Base-by-base conservation (phyloP, 2,113 vertebrate species). In the Antigone vipio region DNA sequence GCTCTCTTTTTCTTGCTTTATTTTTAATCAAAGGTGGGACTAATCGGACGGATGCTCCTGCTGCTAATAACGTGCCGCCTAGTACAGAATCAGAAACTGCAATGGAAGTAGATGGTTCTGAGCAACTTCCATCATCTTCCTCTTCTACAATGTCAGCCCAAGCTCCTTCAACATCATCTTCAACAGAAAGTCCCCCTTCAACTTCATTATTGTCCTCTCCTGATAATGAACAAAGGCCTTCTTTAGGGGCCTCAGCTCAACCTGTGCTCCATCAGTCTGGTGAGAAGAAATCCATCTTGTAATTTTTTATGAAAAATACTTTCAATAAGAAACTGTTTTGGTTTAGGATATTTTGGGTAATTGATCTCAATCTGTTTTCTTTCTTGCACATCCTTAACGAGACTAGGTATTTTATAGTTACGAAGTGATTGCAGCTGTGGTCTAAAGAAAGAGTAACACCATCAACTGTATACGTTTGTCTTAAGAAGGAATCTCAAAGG, bases 201-300 rank as follows among this genome's bases (percentile, higher is more conserved):
- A 96, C 98, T 47, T 98, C 98, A 38, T 90, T 98, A 44, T 94
- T 98, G 13, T 98, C 99, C 44, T 98, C 98, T 77, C 98, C 98
- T 55, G 98, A 98, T 91, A 98, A 95, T 3, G 98, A 99, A 80
- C 98, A 98, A 88, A 98, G 98, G 96, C 97, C 95, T 77, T 85
- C 98, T 52, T 82, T 62, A 24, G 97, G 98, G 84, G 97, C 97
- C 23, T 96, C 98, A 38, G 96, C 96, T 82, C 98, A 96, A 58
- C 96, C 95, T 53, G 12, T 96, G 44, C 97, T 97, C 30, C 98
- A 96, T 95, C 98, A 97, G 75, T 98, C 98, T 97, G 98, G 98
- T 98, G 97, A 98, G 98, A 96, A 97, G 72, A 88, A 92, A 81
- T 93, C 78, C 77, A 93, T 94, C 93, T 73, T 94, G 92, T 78